A percentile compares a stretch with the other conserved stretches of the same genome.
These are phyloP conservation scores for Scaptomyza pallida DNA, from an alignment of 1,140 invertebrate genomes.

Conservation along the genomic window DNA sequence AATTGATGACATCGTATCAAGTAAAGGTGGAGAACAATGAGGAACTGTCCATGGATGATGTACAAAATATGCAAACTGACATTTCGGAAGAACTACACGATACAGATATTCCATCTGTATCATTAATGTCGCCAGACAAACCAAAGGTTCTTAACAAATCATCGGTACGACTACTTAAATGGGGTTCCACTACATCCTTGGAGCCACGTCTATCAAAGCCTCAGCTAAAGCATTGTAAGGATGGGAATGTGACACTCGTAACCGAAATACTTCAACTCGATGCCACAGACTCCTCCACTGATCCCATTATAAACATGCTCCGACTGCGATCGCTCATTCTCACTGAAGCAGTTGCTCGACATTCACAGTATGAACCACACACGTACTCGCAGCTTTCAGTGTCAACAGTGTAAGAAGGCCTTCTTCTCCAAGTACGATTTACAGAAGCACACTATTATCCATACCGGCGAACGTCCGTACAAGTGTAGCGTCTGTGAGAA, in stretches of 20 bases:
- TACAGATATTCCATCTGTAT: background rate
- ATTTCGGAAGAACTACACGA: conserved; percentile 49
- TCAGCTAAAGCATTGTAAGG: conserved; percentile 59
- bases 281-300: conserved; percentile 32
- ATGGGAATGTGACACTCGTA: conserved; percentile 78
- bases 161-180: conserved; percentile 74
- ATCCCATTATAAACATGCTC: conserved; percentile 85
- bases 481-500: conserved; percentile 90
- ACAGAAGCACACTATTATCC: conserved; percentile 90
- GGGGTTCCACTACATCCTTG: conserved; percentile 42
- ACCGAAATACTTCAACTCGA: conserved; percentile 71
- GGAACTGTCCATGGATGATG: conserved; percentile 75
- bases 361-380: conserved; percentile 87
- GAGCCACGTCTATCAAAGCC: conserved; percentile 69
- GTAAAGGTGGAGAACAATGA: conserved; percentile 75
- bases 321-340: conserved; percentile 89
- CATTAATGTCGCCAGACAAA: conserved; percentile 32
- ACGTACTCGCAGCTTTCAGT: conserved; percentile 87
- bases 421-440: conserved; percentile 90
- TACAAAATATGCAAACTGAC: conserved; percentile 66
- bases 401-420: conserved; percentile 87
- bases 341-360: conserved; percentile 88
- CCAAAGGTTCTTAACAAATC: conserved; percentile 79
- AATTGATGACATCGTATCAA: conserved; percentile 52
- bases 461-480: conserved; percentile 89